Percentiles rank a stretch among this genome's conserved stretches.
phyloP scores from a whole-genome alignment of 2,797 vertebrate genomes.

The Falco cherrug region DNA sequence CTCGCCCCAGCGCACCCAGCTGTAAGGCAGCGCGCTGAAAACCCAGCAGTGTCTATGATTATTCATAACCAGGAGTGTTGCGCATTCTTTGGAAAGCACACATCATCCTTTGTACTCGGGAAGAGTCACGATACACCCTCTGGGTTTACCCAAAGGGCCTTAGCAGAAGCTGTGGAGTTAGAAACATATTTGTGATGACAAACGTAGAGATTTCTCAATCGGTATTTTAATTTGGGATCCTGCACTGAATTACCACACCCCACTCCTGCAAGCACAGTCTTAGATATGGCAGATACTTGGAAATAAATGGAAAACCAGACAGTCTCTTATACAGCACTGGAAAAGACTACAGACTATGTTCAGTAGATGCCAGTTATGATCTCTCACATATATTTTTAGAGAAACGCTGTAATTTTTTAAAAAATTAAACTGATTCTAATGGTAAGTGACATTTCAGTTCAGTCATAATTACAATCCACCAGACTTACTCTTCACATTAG shows the following conservation, averaged over 20 bases:
- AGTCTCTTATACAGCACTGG: neutral
- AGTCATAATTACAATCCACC: conserved; percentile 72
- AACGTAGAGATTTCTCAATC: neutral
- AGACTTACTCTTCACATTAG: neutral
- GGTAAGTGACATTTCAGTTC: conserved; percentile 79
- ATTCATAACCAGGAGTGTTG: neutral
- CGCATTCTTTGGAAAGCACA: neutral
- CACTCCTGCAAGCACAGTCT: neutral
- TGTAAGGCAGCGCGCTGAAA: neutral
- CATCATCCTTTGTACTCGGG: neutral
- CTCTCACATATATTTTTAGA: conserved; percentile 39
- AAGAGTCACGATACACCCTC: neutral
- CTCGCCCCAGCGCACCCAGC: neutral
- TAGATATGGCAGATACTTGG: conserved; percentile 23
- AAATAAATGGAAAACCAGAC: conserved; percentile 11
- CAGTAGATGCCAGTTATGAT: conserved; percentile 34
- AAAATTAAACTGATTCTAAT: conserved; percentile 70
- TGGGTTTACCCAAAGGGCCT: neutral
- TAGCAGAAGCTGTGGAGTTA: neutral
- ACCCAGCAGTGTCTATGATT: neutral
- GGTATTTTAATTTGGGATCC: conserved; percentile 1
- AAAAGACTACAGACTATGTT: neutral
- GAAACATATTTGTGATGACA: neutral
- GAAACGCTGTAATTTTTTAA: conserved; percentile 35
- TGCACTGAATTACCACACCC: neutral